These are phyloP conservation scores for Antrozous pallidus DNA, from an alignment of 2,797 vertebrate species.

Conservation along the genomic window DNA sequence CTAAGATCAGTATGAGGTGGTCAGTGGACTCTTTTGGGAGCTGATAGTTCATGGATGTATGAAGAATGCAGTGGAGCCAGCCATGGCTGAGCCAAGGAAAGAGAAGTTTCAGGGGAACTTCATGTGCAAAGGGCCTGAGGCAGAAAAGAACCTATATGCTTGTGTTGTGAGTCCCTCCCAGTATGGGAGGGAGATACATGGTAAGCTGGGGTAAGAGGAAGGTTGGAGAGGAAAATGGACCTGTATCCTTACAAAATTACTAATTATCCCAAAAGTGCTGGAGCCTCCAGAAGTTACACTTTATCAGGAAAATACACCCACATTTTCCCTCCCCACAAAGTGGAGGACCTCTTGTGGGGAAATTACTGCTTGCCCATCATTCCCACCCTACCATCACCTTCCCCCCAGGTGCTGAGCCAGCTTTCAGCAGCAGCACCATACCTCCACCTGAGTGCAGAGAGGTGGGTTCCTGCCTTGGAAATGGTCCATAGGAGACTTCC, in stretches of 20 bases:
- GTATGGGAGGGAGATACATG: neutral
- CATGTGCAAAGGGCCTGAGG: neutral
- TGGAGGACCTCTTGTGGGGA: neutral
- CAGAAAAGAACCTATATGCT: neutral
- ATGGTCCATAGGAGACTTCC: neutral
- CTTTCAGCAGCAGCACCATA: neutral
- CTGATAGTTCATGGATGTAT: neutral
- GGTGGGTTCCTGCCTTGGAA: neutral
- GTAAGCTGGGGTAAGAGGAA: neutral
- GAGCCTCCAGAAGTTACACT: neutral
- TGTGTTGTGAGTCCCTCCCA: neutral
- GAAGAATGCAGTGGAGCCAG: rapidly evolving
- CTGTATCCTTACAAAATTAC: neutral
- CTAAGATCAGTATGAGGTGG: neutral
- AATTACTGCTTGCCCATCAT: neutral
- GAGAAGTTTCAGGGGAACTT: no score
- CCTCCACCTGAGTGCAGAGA: neutral
- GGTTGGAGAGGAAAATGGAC: neutral
- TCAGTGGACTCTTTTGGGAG: neutral
- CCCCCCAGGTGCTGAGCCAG: neutral
- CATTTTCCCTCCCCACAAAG: neutral
- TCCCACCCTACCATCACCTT: neutral
- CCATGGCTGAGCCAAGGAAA: no score
- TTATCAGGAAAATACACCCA: neutral
- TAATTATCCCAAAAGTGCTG: neutral